A percentile compares a stretch with the other conserved stretches of the same genome.
phyloP scores from a whole-genome alignment of 2,888 invertebrate genomes.

The Argyresthia albistria region DNA sequence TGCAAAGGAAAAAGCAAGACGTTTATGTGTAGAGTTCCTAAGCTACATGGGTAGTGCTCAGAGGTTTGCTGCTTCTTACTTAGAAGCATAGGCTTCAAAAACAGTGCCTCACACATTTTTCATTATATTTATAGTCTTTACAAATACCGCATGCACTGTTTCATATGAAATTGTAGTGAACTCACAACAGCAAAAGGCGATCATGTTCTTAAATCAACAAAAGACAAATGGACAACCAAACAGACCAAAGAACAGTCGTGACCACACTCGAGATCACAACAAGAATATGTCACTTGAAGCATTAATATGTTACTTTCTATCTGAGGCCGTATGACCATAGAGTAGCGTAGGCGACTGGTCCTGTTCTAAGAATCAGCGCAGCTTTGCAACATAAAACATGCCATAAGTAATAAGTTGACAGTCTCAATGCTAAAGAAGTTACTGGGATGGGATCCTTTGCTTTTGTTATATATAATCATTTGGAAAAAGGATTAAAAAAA shows the following conservation, averaged over 20 bases:
- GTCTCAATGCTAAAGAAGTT: background rate
- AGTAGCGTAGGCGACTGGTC: constrained; percentile 5
- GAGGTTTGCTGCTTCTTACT: no score
- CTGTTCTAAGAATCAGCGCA: background rate
- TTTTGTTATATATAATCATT: no score
- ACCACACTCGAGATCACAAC: constrained; percentile 4
- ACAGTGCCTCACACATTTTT: no score
- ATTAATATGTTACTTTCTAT: constrained; percentile 7
- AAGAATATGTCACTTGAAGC: background rate
- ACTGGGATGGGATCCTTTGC: no score
- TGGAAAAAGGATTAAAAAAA: no score
- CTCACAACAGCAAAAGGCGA: background rate
- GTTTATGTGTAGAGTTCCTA: no score
- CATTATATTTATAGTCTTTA: no score
- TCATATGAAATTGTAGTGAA: background rate
- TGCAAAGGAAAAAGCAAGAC: no score
- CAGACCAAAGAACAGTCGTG: background rate
- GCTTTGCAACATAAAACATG: background rate
- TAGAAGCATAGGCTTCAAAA: no score
- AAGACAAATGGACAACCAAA: background rate
- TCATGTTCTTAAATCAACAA: no score
- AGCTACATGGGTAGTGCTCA: no score
- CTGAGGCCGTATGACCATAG: background rate
- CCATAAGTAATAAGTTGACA: background rate
- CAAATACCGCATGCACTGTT: no score